Conservation (phyloP, 2,888 invertebrate genomes). For the Ligdia adustata region DNA sequence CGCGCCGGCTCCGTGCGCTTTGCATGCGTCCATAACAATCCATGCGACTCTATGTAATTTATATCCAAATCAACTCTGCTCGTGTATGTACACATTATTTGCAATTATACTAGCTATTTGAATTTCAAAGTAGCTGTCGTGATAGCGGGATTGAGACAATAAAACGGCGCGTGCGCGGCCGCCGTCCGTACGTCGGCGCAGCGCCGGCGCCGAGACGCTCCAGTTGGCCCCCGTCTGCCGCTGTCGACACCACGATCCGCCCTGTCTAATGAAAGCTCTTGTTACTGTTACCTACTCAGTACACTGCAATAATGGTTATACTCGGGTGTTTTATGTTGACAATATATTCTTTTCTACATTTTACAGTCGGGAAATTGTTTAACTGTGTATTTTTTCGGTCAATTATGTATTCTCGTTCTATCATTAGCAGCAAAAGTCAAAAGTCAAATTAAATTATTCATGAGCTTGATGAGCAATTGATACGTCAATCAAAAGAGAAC, state of each 20-base stretch:
- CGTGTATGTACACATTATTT: constrained; percentile 48
- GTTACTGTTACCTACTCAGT: constrained; percentile 1
- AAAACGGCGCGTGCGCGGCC: constrained; percentile 58
- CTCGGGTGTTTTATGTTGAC: not conserved
- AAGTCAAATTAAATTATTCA: too few species aligned
- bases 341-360: too few species aligned
- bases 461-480: not conserved
- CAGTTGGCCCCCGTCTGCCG: constrained; percentile 54
- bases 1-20: constrained; percentile 19
- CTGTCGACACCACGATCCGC: constrained; percentile 18
- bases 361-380: too few species aligned
- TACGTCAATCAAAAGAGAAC: not conserved
- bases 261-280: constrained; percentile 24
- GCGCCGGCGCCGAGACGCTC: constrained; percentile 75
- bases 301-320: too few species aligned
- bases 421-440: too few species aligned
- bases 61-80: constrained; percentile 41
- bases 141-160: constrained; percentile 58
- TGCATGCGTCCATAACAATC: constrained; percentile 30
- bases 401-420: too few species aligned
- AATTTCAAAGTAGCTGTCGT: constrained; percentile 60
- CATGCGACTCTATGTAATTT: constrained; percentile 39
- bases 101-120: constrained; percentile 59
- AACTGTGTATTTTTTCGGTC: too few species aligned
- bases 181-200: constrained; percentile 19